Base-by-base conservation (phyloP, 2,888 invertebrate species). In the Eupithecia insigniata region DNA sequence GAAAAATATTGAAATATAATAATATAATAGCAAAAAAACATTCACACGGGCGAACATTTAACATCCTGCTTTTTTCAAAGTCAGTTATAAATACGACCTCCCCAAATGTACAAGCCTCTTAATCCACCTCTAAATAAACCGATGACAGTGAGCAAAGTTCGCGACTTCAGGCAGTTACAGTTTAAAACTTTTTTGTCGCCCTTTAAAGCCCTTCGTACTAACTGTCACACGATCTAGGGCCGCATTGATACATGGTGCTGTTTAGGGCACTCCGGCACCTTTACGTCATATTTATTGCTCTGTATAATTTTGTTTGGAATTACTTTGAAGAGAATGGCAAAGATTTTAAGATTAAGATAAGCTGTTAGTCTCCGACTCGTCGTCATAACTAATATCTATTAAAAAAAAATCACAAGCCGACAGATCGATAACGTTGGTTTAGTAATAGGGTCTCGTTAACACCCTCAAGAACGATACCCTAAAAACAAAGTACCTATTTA, bases 171-270 rank as follows among this genome's bases (percentile, higher is more conserved):
- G 86, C 87, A 81, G 86, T 88, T 87, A 73, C 64, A 84, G 70
- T 78, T 76, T 69, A 71, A 78, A 87, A 87, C 82, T 87, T 89
- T 90, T 90, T 89, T 87, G 87, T 84, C 79, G 79, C 76, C 80
- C 80, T 73, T 74, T 76, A 82, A 81, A 80, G 67, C 36, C 70
- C 43, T 46, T 14, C 39, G 4, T 70, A 70, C 43, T 60, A 70
- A 66, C 58, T 60, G 60, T 1, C 28, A 16, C 26, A 16, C 5
- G 16, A 39, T 66, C 72, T 69, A 58, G 28, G 66, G 39, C 67
- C 28, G 39, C 83, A 85, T 89, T 90, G 90, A 90, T 90, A 89
- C 90, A 90, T 90, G 83, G 82, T 76, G 84, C 87, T 79, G 87
- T 90, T 89, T 89, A 78, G 77, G 83, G 82, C 90, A 91, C 89